Evolutionary conservation across 2,113 vertebrate species (phyloP).

Genomic region (Columba janthina): DNA sequence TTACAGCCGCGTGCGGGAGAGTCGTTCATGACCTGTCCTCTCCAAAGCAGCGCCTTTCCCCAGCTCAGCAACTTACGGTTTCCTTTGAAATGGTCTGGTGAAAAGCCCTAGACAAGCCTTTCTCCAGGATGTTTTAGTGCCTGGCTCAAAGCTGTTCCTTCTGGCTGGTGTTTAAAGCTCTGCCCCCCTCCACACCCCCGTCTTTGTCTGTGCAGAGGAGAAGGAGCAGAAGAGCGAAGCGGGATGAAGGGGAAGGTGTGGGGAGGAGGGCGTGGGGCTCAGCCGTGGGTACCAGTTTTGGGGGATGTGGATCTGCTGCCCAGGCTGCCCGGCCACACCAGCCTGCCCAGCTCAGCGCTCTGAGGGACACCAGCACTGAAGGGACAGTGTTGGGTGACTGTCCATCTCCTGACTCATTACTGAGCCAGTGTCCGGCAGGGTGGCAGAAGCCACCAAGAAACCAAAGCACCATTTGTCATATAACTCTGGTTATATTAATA

Average conservation of each 20-base stretch:
- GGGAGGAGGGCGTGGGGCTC: not conserved
- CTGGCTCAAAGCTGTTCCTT: not conserved
- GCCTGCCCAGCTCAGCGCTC: not conserved
- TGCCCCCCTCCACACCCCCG: not conserved
- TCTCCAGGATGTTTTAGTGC: not conserved
- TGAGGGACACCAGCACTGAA: too few species aligned
- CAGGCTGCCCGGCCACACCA: not conserved
- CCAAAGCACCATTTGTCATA: not conserved
- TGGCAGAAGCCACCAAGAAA: not conserved
- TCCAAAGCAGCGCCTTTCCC: not conserved
- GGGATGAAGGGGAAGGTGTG: not conserved
- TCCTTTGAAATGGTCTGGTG: not conserved
- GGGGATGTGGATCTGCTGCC: not conserved
- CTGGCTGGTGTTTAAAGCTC: not conserved
- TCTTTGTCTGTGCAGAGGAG: not conserved
- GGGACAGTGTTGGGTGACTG: not conserved
- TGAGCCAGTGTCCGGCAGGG: accelerated
- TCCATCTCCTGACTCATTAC: not conserved
- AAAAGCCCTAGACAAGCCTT: not conserved
- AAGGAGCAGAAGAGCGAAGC: not conserved
- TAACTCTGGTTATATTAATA: too few species aligned
- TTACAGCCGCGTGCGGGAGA: not conserved
- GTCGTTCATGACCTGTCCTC: not conserved
- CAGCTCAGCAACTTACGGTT: not conserved
- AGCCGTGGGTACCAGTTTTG: not conserved